phyloP scores from a whole-genome alignment of 2,888 invertebrate genomes.

The Drosophila flavopinicola region DNA sequence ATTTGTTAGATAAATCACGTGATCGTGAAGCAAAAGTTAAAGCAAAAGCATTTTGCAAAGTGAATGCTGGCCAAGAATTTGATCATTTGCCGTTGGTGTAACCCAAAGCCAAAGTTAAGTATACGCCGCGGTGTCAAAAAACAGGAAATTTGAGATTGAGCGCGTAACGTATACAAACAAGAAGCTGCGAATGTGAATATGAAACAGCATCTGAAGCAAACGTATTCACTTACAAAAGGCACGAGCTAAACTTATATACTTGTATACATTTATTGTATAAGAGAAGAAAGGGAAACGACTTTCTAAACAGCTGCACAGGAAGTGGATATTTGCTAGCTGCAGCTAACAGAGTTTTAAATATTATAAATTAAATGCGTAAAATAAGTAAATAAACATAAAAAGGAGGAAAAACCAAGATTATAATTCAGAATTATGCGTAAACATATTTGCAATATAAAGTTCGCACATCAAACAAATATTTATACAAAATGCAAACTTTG shows the following conservation, averaged over 20 bases:
- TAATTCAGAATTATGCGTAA: no score
- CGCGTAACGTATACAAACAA: neutral
- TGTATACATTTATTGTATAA: neutral
- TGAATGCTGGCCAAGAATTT: constrained; percentile 40
- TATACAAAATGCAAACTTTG: no score
- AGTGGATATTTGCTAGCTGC: neutral
- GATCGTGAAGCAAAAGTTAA: constrained; percentile 10
- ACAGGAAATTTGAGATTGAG: constrained; percentile 17
- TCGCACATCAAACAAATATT: no score
- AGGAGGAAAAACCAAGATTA: no score
- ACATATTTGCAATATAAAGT: no score
- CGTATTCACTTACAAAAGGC: constrained; percentile 2
- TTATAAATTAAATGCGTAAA: no score
- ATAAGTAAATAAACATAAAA: no score
- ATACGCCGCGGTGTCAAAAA: constrained; percentile 36
- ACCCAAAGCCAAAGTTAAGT: constrained; percentile 21
- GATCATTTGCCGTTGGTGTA: constrained; percentile 19
- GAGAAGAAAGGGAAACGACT: neutral
- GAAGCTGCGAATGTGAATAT: neutral
- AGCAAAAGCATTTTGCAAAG: constrained; percentile 17
- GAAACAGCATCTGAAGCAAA: neutral
- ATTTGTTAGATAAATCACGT: constrained; percentile 40
- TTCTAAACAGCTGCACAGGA: neutral
- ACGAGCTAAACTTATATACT: neutral
- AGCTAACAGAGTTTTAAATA: no score